Conservation (phyloP, 2,888 invertebrate genomes). For the Pantelozetes paolii region DNA sequence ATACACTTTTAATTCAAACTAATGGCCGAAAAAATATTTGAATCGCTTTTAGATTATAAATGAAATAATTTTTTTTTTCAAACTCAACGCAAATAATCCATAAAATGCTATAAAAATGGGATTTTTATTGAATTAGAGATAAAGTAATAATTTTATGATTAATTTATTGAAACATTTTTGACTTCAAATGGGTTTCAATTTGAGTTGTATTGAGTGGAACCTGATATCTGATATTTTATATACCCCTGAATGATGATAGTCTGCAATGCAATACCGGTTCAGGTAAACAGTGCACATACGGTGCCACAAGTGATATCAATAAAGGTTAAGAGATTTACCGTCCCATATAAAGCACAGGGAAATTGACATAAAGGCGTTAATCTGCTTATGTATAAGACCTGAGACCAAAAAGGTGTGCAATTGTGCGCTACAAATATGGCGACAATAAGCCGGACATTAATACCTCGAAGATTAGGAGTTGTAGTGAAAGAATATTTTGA, state of each 20-base stretch:
- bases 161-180: slow-evolving; percentile 3
- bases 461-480: slow-evolving; percentile 21
- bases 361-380: slow-evolving; percentile 38
- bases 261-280: neutral
- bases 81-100: neutral
- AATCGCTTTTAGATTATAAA: slow-evolving; percentile 19
- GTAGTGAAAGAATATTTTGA: neutral
- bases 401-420: neutral
- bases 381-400: slow-evolving; percentile 22
- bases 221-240: no score
- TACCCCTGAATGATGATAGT: neutral
- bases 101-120: neutral
- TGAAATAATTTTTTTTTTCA: neutral
- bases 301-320: slow-evolving; percentile 2
- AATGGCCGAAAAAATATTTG: slow-evolving; percentile 31
- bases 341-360: slow-evolving; percentile 6
- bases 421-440: slow-evolving; percentile 25
- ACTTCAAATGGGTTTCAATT: neutral
- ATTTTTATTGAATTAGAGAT: neutral
- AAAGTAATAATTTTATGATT: slow-evolving; percentile 27
- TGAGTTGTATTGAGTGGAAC: no score
- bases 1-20: slow-evolving; percentile 21
- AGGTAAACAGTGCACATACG: slow-evolving; percentile 28
- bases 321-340: neutral
- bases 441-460: slow-evolving; percentile 36